A percentile compares a stretch with the other conserved stretches of the same genome.
Conservation (phyloP, 1,140 invertebrate genomes). For the Drosophila rufa region DNA sequence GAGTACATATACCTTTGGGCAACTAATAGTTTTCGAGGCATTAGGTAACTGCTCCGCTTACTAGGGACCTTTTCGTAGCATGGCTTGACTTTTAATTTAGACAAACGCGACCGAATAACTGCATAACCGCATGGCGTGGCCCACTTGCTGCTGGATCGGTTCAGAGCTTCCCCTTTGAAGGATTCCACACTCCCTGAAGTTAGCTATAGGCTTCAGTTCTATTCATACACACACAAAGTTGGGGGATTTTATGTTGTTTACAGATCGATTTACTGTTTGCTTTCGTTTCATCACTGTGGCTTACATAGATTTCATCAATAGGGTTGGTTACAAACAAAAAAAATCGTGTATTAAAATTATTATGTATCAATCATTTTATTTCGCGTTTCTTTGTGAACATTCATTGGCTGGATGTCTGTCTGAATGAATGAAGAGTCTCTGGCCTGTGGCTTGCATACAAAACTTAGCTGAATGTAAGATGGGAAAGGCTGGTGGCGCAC, state of each 20-base stretch:
- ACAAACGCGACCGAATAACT: not conserved
- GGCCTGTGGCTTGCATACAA: constrained; percentile 21
- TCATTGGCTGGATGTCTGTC: constrained; percentile 33
- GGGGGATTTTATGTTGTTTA: constrained; percentile 21
- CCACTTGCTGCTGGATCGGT: not conserved
- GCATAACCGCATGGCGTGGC: constrained; percentile 2
- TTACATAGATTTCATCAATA: constrained; percentile 23
- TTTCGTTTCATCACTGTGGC: constrained; percentile 22
- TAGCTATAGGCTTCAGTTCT: not conserved
- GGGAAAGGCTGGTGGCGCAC: not conserved
- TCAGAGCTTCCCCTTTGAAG: not conserved
- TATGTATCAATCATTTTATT: constrained; percentile 65
- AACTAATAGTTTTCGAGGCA: not conserved
- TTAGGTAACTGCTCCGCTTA: not conserved
- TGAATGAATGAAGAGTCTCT: constrained; percentile 29
- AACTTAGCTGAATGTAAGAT: constrained; percentile 18
- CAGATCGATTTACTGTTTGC: constrained; percentile 37
- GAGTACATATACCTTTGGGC: too few species aligned
- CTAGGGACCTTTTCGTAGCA: not conserved
- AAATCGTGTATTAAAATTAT: constrained; percentile 50
- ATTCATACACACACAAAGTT: constrained; percentile 20
- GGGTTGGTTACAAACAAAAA: constrained; percentile 16
- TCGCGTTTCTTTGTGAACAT: constrained; percentile 55
- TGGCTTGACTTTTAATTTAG: too few species aligned
- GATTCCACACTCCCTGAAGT: not conserved